Evolutionary conservation across 2,888 invertebrate species (phyloP), one percentile per base, ranked within the genome.

Genomic region (Alitta virens): DNA sequence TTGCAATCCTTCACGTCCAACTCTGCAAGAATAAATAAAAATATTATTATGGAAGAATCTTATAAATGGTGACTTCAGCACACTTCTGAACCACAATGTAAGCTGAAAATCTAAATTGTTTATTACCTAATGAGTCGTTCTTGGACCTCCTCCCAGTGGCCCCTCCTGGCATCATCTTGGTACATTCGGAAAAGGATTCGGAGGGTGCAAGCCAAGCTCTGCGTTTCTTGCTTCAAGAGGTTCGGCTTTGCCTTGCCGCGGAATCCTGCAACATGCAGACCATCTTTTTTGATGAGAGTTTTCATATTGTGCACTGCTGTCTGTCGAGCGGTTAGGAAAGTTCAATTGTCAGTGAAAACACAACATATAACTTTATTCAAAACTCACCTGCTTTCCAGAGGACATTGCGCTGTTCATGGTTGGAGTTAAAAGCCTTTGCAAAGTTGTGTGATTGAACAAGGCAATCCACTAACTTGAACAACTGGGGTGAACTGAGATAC

Each of bases 151-250:
- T 87, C 86, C 91, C 93, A 93, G 76, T 91, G 90, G 63, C 86
- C 86, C 38, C 90, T 86, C 55, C 94, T 62, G 16, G 62, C 60
- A 57, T 78, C 93, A 81, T 97, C 96, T 68, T 91, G 88, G 79
- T 95, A 95, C 92, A 97, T 92, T 81, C 95, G 92, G 80, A 97
- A 94, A 52, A 97, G 85, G 75, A 98, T 93, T 68, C 97, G 86
- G 54, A 98, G 84, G 1, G 92, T 90, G 80, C 97, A 97, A 0
- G 96, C 96, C 68, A 98, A 83, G 65, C 95, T 94, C 74, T 95
- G 93, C 0, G 95, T 94, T 83, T 98, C 97, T 78, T 97, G 97
- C 76, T 93, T 93, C 72, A 97, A 82, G 75, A 98, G 86, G 82
- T 94, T 95, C 0, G 97, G 97, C 79, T 96, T 96, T 16, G 91